A percentile compares a stretch with the other conserved stretches of the same genome.
These are phyloP conservation scores for Laticauda colubrina DNA, from an alignment of 2,113 vertebrate genomes.

Conservation along the genomic window DNA sequence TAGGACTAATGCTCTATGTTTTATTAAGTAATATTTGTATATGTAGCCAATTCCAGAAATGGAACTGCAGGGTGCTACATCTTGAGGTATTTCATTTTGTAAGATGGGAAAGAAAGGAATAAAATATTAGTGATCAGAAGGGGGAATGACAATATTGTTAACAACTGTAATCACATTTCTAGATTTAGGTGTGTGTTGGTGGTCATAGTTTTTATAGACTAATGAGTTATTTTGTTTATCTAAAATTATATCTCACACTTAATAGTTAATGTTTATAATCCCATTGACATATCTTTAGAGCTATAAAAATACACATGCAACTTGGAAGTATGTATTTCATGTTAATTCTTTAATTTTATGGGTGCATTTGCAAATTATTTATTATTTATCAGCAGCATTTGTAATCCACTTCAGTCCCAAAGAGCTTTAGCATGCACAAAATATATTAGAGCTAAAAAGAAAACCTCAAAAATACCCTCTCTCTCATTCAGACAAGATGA, in stretches of 20 bases:
- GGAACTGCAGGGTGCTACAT: neutral
- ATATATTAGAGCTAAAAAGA: neutral
- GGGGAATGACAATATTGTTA: neutral
- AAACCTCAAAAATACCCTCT: neutral
- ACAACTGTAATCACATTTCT: neutral
- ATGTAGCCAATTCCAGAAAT: neutral
- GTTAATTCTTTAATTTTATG: neutral
- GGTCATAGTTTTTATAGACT: neutral
- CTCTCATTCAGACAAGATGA: neutral
- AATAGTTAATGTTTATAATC: neutral
- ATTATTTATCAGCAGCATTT: neutral
- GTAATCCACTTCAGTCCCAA: neutral
- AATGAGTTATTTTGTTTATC: neutral
- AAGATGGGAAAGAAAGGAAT: neutral
- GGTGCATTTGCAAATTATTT: neutral
- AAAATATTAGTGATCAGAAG: neutral
- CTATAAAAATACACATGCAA: neutral
- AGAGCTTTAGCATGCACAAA: neutral
- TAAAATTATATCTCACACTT: neutral
- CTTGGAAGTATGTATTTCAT: neutral
- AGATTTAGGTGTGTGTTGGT: neutral
- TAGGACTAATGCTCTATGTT: neutral
- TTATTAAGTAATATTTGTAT: neutral
- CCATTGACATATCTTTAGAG: neutral
- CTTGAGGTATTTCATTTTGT: neutral